These are phyloP conservation scores for Troides oblongomaculatus DNA, from an alignment of 2,888 invertebrate genomes.

Conservation along the genomic window DNA sequence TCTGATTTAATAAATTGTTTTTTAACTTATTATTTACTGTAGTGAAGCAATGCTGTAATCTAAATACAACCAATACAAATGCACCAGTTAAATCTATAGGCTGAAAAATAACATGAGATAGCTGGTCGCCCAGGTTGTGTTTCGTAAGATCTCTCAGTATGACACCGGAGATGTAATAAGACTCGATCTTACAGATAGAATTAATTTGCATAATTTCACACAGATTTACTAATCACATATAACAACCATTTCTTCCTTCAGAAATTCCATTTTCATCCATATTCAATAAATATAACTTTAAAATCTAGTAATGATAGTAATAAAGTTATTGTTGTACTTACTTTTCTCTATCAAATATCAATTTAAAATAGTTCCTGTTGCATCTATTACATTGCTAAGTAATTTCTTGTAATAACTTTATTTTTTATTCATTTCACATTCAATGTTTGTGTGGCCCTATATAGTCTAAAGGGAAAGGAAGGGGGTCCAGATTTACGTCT, in stretches of 20 bases:
- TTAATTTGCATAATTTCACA: not conserved
- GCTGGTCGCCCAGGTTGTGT: not conserved
- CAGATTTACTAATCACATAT: not conserved
- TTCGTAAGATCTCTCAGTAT: not conserved
- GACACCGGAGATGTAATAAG: not conserved
- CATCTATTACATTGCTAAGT: too few species aligned
- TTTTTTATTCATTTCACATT: too few species aligned
- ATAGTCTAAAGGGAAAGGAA: too few species aligned
- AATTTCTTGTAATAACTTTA: too few species aligned
- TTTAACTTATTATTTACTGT: not conserved
- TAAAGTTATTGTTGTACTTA: too few species aligned
- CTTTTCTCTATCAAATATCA: too few species aligned
- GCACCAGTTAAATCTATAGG: not conserved
- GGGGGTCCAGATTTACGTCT: too few species aligned
- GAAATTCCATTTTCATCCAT: not conserved
- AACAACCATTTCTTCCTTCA: not conserved
- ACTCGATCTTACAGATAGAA: not conserved
- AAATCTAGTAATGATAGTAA: not conserved
- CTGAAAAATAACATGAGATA: not conserved
- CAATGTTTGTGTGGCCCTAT: too few species aligned
- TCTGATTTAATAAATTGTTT: conserved; percentile 37
- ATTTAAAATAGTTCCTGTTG: too few species aligned
- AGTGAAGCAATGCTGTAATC: not conserved
- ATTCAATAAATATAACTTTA: not conserved
- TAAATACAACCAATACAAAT: not conserved